These are phyloP conservation scores for Harmothoe impar DNA, from an alignment of 2,888 invertebrate genomes.

Conservation along the genomic window DNA sequence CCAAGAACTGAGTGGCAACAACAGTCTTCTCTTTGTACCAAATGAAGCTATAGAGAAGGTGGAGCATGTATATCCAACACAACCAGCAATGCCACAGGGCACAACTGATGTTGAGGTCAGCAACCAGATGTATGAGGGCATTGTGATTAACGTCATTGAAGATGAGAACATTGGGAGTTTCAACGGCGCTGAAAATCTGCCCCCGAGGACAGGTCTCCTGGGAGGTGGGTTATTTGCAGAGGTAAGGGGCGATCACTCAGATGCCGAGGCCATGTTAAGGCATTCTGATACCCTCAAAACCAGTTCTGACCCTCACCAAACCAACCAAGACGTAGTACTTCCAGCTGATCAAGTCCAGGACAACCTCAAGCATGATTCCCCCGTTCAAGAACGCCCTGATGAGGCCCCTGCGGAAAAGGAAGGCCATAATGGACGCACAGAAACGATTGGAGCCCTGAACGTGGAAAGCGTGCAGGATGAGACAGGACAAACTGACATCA, in stretches of 20 bases:
- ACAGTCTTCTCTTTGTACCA: background rate
- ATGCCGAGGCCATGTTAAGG: constrained; percentile 7
- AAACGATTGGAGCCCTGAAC: background rate
- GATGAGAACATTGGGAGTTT: background rate
- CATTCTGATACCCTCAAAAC: background rate
- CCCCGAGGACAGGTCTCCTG: background rate
- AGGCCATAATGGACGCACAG: background rate
- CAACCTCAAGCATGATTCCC: too few relatives aligned
- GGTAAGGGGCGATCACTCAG: background rate
- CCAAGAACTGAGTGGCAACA: background rate
- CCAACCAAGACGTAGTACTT: too few relatives aligned
- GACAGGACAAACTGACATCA: background rate
- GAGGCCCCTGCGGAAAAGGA: too few relatives aligned
- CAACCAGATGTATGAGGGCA: background rate
- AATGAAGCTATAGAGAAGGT: background rate
- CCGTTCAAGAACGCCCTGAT: too few relatives aligned
- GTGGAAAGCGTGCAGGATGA: background rate
- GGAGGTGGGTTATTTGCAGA: background rate
- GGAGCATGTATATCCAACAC: background rate
- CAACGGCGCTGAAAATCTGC: background rate
- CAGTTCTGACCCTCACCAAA: background rate
- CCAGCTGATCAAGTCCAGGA: too few relatives aligned
- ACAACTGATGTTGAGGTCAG: background rate
- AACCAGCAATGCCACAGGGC: background rate
- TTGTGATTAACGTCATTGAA: constrained; percentile 23